phyloP scores from a whole-genome alignment of 2,113 vertebrate genomes.

The Oryctolagus cuniculus region mOryCun1.1 NC_091453.1:73271501-73272000 shows the following conservation, averaged over 20 bases:
- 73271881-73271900: not conserved
- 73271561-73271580: too few species aligned
- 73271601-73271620: too few species aligned
- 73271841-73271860: not conserved
- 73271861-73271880: not conserved
- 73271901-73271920: not conserved
- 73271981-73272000: too few species aligned
- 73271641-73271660: not conserved
- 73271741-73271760: not conserved
- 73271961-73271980: too few species aligned
- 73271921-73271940: too few species aligned
- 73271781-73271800: conserved; percentile 9
- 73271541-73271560: too few species aligned
- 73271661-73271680: not conserved
- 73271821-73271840: not conserved
- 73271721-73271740: conserved; percentile 23
- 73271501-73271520: too few species aligned
- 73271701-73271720: conserved; percentile 11
- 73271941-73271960: too few species aligned
- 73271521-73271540: too few species aligned
- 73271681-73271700: conserved; percentile 3
- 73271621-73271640: not conserved
- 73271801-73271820: not conserved
- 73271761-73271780: conserved; percentile 13
- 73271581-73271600: too few species aligned